Evolutionary conservation across 2,888 invertebrate species (phyloP).

Genomic region (Brachypalpus laphriformis): DNA sequence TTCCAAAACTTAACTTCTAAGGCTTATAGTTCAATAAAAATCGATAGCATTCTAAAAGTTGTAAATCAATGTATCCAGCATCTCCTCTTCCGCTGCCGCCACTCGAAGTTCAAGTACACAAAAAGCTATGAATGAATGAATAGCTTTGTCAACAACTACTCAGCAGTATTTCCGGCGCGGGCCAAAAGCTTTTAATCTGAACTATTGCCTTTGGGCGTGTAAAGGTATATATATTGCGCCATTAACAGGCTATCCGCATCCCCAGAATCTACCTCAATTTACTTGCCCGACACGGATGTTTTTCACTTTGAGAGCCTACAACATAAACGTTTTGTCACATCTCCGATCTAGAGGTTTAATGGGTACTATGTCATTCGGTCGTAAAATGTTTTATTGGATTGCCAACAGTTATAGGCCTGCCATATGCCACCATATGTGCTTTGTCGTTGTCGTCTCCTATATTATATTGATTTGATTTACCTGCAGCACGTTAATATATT

Average conservation of each 20-base stretch:
- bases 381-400: conserved; percentile 56
- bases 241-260: conserved; percentile 24
- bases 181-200: conserved; percentile 24
- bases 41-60: neutral
- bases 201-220: conserved; percentile 9
- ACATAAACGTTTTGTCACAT: conserved; percentile 37
- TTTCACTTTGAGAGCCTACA: conserved; percentile 7
- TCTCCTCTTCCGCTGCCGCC: neutral
- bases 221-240: conserved; percentile 8
- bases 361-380: conserved; percentile 39
- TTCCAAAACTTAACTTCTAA: no score
- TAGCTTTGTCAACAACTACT: conserved; percentile 25
- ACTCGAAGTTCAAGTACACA: neutral
- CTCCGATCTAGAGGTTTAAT: conserved; percentile 35
- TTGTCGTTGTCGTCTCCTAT: conserved; percentile 8
- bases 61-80: neutral
- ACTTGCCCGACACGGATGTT: neutral
- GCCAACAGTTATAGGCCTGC: conserved; percentile 26
- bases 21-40: no score
- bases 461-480: conserved; percentile 52
- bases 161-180: conserved; percentile 1
- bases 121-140: neutral
- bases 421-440: conserved; percentile 1
- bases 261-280: conserved; percentile 7
- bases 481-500: conserved; percentile 35